Base-by-base conservation (phyloP, 2,113 vertebrate genomes). In the Seriola aureovittata region DNA sequence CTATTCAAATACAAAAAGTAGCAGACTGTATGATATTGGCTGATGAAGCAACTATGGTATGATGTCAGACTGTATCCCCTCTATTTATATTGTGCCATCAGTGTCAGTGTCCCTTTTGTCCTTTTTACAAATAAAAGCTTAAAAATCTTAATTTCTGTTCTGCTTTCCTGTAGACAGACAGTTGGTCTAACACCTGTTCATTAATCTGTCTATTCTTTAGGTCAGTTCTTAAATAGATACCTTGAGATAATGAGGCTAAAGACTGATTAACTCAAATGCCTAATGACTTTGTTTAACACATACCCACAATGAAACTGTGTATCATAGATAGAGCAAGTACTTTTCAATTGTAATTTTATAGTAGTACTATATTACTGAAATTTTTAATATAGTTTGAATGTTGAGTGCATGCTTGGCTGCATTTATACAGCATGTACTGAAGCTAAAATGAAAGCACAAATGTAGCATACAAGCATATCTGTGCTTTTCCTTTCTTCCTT, bases 231-330 rank as follows among this genome's bases (percentile, higher is more conserved):
- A 90, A 83, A 82, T 78, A 76, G 75, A 82, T 62, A 77, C 81
- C 68, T 63, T 44, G 25, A 69, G 79, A 66, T 89, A 94, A 93
- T 78, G 40, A 90, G 91, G 89, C 70, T 90, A 88, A 93, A 92
- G 67, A 90, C 90, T 79, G 90, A 93, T 94, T 91, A 93, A 60
- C 87, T 75, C n/a, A 70, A 62, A 78, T 25, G 44, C 68, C 36
- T 59, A n/a, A 25, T 74, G 71, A 63, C 60, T 13, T 75, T 84
- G 68, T 88, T 50, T 84, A 48, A 65, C 14, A 68, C 32, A 62
- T 67, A 11, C 21, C 78, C 44, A 68, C 29, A 48, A 55, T 65
- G 78, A 75, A 74, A 77, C 29, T 38, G 12, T 34, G 3, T 58
- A 23, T 36, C 5, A 25, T 19, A 63, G 17, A 57, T 4, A 29